Evolutionary conservation across 2,888 invertebrate genomes (phyloP).

Genomic region (Unio delphinus): DNA sequence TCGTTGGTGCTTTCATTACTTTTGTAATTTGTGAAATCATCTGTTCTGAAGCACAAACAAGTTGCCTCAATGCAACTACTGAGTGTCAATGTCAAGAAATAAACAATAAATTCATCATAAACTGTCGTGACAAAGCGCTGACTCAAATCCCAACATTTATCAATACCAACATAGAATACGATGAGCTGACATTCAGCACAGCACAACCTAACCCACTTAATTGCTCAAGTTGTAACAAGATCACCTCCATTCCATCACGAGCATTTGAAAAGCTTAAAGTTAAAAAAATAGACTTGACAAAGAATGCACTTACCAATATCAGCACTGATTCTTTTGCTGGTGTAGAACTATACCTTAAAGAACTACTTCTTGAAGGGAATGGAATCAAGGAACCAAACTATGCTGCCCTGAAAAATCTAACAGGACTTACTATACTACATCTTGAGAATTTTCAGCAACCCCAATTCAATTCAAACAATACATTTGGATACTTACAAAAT

Average conservation of each 20-base stretch:
- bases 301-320: constrained; percentile 85
- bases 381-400: constrained; percentile 18
- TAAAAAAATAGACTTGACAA: constrained; percentile 86
- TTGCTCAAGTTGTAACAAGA: constrained; percentile 27
- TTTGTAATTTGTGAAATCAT: too few species aligned
- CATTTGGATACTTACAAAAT: constrained; percentile 25
- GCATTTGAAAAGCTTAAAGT: constrained; percentile 89
- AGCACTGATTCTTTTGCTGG: constrained; percentile 88
- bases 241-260: constrained; percentile 28
- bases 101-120: constrained; percentile 24
- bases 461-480: constrained; percentile 10
- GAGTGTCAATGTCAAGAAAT: constrained; percentile 15
- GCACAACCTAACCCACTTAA: constrained; percentile 3
- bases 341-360: constrained; percentile 83
- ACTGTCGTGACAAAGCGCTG: constrained; percentile 34
- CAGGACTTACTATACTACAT: constrained; percentile 27
- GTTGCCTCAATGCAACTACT: background rate
- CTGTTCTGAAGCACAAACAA: background rate
- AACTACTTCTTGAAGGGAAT: constrained; percentile 80
- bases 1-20: too few species aligned
- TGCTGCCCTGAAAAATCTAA: constrained; percentile 27
- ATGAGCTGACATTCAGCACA: constrained; percentile 41
- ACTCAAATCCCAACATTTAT: constrained; percentile 25
- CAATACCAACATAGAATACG: constrained; percentile 13
- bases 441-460: constrained; percentile 32